A percentile compares a stretch with the other conserved stretches of the same genome.
These are phyloP conservation scores for Rapana venosa DNA, from an alignment of 2,888 invertebrate species.

Conservation along the genomic window DNA sequence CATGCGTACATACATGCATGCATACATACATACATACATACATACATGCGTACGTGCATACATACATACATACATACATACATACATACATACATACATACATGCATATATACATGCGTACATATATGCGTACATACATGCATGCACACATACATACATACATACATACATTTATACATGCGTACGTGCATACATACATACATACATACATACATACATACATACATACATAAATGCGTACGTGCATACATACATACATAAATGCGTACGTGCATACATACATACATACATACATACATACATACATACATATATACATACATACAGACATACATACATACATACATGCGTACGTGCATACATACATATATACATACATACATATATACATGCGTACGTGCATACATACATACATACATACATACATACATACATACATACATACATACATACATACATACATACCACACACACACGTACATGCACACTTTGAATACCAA, in stretches of 20 bases:
- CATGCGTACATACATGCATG: background rate
- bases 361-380: conserved; percentile 4
- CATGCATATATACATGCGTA: no score
- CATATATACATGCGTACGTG: background rate
- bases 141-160: no score
- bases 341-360: background rate
- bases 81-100: no score
- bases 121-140: no score
- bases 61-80: no score
- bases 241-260: no score
- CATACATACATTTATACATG: no score
- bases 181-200: no score
- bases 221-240: background rate
- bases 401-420: background rate
- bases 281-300: background rate
- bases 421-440: conserved; percentile 10
- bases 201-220: background rate
- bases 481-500: no score
- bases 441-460: background rate
- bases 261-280: no score
- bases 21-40: background rate
- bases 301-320: background rate
- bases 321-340: background rate
- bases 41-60: no score
- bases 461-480: no score